Base-by-base conservation (phyloP, 2,113 vertebrate genomes). In the Trogon melanurus region DNA sequence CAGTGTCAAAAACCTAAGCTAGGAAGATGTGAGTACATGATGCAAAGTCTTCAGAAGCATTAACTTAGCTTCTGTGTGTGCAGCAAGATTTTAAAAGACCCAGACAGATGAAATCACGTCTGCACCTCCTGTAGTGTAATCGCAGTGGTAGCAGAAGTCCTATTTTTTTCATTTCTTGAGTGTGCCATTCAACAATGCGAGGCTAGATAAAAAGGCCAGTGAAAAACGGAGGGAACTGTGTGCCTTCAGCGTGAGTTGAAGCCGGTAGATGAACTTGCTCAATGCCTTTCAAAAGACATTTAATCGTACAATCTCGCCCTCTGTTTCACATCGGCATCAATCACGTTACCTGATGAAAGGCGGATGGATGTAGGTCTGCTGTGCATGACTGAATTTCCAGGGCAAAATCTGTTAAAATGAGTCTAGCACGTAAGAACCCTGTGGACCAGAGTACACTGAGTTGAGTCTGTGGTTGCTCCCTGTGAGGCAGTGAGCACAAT, bases 231-330 rank as follows among this genome's bases (percentile, higher is more conserved):
- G 56, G 60, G 57, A 88, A 82, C 48, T 51, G 45, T n/a, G 62
- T 95, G 87, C 87, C 94, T 94, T 89, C 62, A 70, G 70, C 62
- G 62, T 82, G 71, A 48, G 70, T 76, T 72, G 30, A 76, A 81
- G 66, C 58, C 62, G 62, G 62, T 29, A 58, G 51, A 58, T 47
- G 48, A 79, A 70, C 38, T 79, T 61, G 30, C 60, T 94, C 38
- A 34, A 65, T 58, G 87, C 79, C 71, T 93, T 89, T 69, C 30
- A 64, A 47, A 85, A 85, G 45, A 79, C 48, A 44, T 30, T 48
- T 58, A 22, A 45, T 71, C 45, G 10, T 56, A 32, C 14, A 61
- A 2, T 41, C 47, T 41, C 36, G 78, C 48, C 41, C 79, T 94
- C n/a, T 27, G 12, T 74, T 74, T 88, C 72, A 44, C 50, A 88